Evolutionary conservation across 2,797 vertebrate genomes (phyloP), one percentile per base, ranked within the genome.

Genomic region (Loriculus beryllinus): DNA sequence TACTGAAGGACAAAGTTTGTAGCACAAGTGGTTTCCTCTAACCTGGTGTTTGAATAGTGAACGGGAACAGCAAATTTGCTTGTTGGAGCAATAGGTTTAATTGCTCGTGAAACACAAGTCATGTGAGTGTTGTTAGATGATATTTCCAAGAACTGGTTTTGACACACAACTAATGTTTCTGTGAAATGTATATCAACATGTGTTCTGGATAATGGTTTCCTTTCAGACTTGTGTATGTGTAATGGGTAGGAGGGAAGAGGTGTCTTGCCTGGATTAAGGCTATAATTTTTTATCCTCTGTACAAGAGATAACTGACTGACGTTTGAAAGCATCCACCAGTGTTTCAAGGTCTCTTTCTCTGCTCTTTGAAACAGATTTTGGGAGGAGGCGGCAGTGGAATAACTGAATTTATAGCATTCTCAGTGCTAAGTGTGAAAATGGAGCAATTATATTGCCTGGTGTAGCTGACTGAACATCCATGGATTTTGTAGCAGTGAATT

Each of bases 141-240:
- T 92, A 76, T 88, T 93, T 93, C 89, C 82, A 86, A 82, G 87
- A 88, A 88, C 87, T 54, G 57, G 62, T 81, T 96, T 81, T 93
- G 92, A 96, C 91, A 94, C 54, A 85, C 74, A 68, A 22, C 48
- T 74, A 67, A 62, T 74, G 48, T 74, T 90, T 94, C 84, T 95
- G 74, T 88, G 60, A 96, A 95, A 94, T 92, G 47, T 22, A 64
- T 92, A 96, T 88, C 54, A 59, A 82, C 56, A 65, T 76, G 71
- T 71, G 79, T 88, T 89, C 70, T 57, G 82, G 63, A 49, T 84
- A 86, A 74, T 4, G 22, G 54, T 56, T 91, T 77, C 74, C 54
- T 82, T 85, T 78, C 78, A 68, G 72, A 18, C 47, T 80, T 1
- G 0, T 29, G 6, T 47, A 26, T 82, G 52, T 77, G 64, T 39